Percentiles rank a stretch among this genome's conserved stretches.
phyloP scores from a whole-genome alignment of 2,797 vertebrate species.

The Poeciliopsis turneri region DNA sequence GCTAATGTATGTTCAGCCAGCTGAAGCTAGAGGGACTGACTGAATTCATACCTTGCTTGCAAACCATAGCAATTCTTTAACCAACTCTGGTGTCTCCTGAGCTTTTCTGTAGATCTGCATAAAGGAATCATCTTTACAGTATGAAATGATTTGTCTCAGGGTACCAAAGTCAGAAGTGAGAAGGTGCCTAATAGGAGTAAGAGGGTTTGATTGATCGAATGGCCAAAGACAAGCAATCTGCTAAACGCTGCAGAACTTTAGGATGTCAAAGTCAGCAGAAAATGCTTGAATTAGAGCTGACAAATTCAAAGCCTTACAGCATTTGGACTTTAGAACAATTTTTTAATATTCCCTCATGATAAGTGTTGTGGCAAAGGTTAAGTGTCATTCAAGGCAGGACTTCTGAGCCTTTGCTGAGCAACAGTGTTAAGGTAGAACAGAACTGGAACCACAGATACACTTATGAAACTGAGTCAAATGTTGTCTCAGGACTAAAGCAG shows the following conservation, averaged over 20 bases:
- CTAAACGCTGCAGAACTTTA: neutral
- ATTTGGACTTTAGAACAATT: neutral
- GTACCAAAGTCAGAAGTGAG: neutral
- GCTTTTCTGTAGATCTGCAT: neutral
- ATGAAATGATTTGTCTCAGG: neutral
- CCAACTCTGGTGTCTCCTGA: neutral
- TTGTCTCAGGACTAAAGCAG: neutral
- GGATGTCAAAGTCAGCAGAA: neutral
- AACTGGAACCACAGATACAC: neutral
- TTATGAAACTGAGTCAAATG: neutral
- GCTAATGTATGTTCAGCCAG: neutral
- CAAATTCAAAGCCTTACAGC: neutral
- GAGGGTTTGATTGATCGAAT: neutral
- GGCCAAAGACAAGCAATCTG: neutral
- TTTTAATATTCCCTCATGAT: neutral
- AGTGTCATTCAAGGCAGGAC: neutral
- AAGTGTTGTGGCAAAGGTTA: neutral
- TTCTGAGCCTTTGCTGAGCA: neutral
- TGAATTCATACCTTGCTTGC: neutral
- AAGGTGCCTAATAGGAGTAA: neutral
- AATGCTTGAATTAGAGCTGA: neutral
- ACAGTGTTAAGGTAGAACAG: neutral
- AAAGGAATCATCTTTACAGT: neutral
- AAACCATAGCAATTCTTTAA: neutral
- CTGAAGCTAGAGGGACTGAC: neutral